Conservation (phyloP, 2,113 vertebrate species). For the Hydrochoerus hydrochaeris region DNA sequence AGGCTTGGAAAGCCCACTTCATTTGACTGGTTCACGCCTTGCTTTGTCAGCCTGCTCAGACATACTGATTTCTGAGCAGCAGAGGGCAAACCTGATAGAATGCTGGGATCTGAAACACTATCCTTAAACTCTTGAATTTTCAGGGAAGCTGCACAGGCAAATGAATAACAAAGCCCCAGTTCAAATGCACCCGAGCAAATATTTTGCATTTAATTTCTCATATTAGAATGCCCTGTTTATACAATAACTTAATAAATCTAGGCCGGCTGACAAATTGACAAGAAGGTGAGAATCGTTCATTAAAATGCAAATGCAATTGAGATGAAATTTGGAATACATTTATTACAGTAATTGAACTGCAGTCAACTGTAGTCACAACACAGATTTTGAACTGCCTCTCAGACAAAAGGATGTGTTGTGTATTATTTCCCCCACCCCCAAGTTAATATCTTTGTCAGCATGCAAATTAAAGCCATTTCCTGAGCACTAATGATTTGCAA, state of each 20-base stretch:
- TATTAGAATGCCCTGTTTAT: slow-evolving; percentile 79
- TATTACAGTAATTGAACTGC: slow-evolving; percentile 87
- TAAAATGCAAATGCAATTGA: slow-evolving; percentile 87
- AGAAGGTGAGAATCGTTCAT: slow-evolving; percentile 84
- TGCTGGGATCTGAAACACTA: not conserved
- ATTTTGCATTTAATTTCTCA: slow-evolving; percentile 77
- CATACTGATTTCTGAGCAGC: slow-evolving; percentile 52
- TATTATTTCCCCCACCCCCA: slow-evolving; percentile 52
- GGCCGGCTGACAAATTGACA: slow-evolving; percentile 82
- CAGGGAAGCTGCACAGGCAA: not conserved
- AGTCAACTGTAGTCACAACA: slow-evolving; percentile 86
- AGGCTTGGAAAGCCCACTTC: not conserved
- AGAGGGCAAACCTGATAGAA: not conserved
- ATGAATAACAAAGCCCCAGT: slow-evolving; percentile 27
- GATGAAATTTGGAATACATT: slow-evolving; percentile 86
- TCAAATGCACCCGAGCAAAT: slow-evolving; percentile 60
- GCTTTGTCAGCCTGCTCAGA: slow-evolving; percentile 41
- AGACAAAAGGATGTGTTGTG: slow-evolving; percentile 82
- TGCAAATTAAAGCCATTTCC: slow-evolving; percentile 80
- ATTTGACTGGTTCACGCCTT: not conserved
- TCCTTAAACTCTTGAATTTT: slow-evolving; percentile 16
- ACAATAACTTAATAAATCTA: slow-evolving; percentile 84
- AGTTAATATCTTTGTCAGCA: slow-evolving; percentile 84
- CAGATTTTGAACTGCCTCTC: slow-evolving; percentile 82
- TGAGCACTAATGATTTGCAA: slow-evolving; percentile 72